Percentiles rank a stretch among this genome's conserved stretches.
These are phyloP conservation scores for Phalacrocorax brasilianus DNA, from an alignment of 2,113 vertebrate genomes.

Conservation along the genomic window DNA sequence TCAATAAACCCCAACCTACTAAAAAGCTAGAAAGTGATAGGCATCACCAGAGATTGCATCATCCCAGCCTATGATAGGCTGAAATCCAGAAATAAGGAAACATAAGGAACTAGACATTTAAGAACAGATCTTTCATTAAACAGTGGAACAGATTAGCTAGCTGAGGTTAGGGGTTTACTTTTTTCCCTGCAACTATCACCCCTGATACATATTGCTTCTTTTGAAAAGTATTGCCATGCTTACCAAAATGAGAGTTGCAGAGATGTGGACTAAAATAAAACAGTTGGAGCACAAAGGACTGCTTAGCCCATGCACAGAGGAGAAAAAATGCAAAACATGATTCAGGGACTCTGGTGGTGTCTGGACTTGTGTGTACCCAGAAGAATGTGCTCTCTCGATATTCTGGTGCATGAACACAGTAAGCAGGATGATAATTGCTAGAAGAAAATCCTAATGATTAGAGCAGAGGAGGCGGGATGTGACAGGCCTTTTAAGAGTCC, in stretches of 20 bases:
- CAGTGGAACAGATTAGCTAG: neutral
- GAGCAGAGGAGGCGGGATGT: neutral
- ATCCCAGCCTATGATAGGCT: fast-evolving
- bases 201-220: neutral
- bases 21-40: neutral
- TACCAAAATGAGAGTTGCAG: neutral
- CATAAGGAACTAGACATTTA: neutral
- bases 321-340: neutral
- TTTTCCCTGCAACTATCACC: neutral
- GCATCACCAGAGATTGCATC: neutral
- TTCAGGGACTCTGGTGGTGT: neutral
- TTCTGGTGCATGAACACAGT: neutral
- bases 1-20: neutral
- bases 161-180: fast-evolving
- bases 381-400: neutral
- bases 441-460: neutral
- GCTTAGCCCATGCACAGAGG: neutral
- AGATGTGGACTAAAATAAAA: neutral
- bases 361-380: neutral
- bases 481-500: neutral
- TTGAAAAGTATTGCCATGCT: neutral
- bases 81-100: neutral
- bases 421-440: neutral
- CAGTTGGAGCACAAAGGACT: neutral
- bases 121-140: neutral